Evolutionary conservation across 2,113 vertebrate species (phyloP).

Genomic region (Danionella cerebrum): DNA sequence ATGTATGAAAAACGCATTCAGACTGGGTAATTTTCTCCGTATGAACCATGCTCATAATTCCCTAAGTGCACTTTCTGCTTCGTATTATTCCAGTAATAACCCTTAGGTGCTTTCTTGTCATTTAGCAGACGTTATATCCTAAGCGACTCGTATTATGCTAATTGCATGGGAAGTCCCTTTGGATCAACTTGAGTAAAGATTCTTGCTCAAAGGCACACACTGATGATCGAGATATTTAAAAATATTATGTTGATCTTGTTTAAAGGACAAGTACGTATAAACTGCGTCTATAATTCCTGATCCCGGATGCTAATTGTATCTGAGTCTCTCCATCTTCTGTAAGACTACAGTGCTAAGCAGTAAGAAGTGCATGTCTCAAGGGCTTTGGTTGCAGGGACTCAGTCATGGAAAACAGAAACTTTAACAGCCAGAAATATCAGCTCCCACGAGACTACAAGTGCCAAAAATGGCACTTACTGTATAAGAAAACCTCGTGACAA

Average conservation of each 20-base stretch:
- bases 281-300: neutral
- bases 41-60: neutral
- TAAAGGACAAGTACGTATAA: neutral
- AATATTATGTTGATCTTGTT: constrained; percentile 9
- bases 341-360: neutral
- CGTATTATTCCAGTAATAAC: constrained; percentile 15
- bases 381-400: neutral
- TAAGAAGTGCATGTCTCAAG: constrained; percentile 7
- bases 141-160: constrained; percentile 13
- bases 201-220: neutral
- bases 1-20: neutral
- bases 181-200: constrained; percentile 10
- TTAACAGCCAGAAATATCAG: neutral
- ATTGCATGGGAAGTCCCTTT: constrained; percentile 10
- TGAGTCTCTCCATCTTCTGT: neutral
- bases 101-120: constrained; percentile 17
- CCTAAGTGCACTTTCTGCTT: constrained; percentile 4
- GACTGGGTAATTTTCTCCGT: neutral
- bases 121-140: neutral
- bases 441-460: neutral
- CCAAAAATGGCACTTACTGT: neutral
- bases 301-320: neutral
- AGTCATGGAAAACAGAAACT: neutral
- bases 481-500: neutral
- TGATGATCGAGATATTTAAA: constrained; percentile 4